Evolutionary conservation across 2,113 vertebrate species (phyloP), one percentile per base, ranked within the genome.

Genomic region (Leptocoma aspasia): DNA sequence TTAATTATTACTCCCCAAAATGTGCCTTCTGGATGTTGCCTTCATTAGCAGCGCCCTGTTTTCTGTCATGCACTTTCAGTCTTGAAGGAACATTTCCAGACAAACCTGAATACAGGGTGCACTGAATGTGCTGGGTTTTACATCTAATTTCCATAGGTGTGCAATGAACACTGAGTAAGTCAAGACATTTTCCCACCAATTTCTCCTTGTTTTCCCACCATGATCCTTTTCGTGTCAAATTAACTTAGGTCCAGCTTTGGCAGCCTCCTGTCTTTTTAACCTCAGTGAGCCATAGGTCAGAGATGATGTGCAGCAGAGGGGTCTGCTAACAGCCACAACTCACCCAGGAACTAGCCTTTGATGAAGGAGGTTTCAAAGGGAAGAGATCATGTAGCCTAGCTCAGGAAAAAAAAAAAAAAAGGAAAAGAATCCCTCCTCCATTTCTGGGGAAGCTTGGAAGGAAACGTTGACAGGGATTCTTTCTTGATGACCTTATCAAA

Each of bases 11-110:
- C 22, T 65, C 60, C 64, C 49, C 69, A 86, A 75, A 63, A 95
- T 82, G 95, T 97, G 94, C 96, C 95, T 96, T 95, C 76, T 70
- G 88, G 92, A 90, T 92, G 80, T 78, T 93, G 79, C 85, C 72
- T 95, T 90, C 92, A 68, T 78, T 83, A 95, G 82, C 82, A 95
- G 85, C 88, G 81, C 85, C 72, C 71, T 88, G 71, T 79, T 92
- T 60, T 68, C 72, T 83, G 39, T 75, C 88, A 68, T 71, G 95
- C 96, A 94, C 93, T 95, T 96, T 96, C 71, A 68, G 80, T 92
- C 94, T 91, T 42, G 95, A 95, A 86, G 82, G 83, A 94, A 83
- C 24, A 47, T 77, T 94, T 95, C 90, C 66, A 83, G 90, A 94
- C 93, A 88, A 94, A 95, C 79, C 82, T 93, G 87, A 95, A 80